Percentiles rank a stretch among this genome's conserved stretches.
phyloP scores from a whole-genome alignment of 2,888 invertebrate genomes.

The Cephus rjabovi region DNA sequence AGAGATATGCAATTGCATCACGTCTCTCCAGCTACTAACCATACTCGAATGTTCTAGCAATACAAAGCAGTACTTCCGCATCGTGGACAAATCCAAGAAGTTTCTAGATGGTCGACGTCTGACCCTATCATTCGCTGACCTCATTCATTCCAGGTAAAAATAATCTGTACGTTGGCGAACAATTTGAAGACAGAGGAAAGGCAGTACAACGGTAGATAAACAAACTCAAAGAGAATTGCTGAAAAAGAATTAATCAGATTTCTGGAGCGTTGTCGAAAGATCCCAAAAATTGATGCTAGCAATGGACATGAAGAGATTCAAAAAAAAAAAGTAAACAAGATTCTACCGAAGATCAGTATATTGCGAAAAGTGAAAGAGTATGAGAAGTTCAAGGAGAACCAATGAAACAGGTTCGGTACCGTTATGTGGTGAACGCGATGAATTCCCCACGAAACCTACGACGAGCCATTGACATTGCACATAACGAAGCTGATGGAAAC shows the following conservation, averaged over 20 bases:
- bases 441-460: constrained; percentile 26
- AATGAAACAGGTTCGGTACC: background rate
- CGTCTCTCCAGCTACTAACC: background rate
- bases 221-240: background rate
- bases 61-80: background rate
- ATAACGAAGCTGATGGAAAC: background rate
- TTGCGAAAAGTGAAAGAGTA: background rate
- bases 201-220: background rate
- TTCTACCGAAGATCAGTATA: background rate
- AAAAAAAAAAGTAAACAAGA: background rate
- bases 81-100: background rate
- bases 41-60: background rate
- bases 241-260: background rate
- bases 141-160: background rate
- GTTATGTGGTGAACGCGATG: background rate
- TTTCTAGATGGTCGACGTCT: background rate
- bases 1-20: background rate
- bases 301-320: background rate
- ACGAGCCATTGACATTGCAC: constrained; percentile 18
- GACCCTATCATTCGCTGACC: background rate
- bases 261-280: background rate
- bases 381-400: background rate
- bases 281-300: background rate
- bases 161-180: background rate
- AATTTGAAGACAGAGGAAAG: background rate